A percentile compares a stretch with the other conserved stretches of the same genome.
Evolutionary conservation across 2,888 invertebrate genomes (phyloP).

Genomic region (Heliothis peltigera): DNA sequence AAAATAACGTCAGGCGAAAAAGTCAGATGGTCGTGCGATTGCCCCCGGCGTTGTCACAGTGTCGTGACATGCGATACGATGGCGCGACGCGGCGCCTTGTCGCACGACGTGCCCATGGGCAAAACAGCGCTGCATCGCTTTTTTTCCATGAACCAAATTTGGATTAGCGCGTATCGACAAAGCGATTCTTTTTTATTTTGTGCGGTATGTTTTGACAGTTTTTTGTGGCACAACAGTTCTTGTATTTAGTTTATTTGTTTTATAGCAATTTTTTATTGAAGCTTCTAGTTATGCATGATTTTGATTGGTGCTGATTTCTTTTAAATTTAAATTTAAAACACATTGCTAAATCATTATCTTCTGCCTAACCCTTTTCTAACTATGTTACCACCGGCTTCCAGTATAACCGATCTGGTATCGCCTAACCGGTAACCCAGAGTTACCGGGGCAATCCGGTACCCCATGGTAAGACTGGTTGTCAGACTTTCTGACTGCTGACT

Average conservation of each 20-base stretch:
- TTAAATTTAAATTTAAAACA: too few species aligned
- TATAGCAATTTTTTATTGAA: constrained; percentile 17
- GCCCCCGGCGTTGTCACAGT: constrained; percentile 49
- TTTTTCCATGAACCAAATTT: constrained; percentile 54
- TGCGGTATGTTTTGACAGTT: constrained; percentile 31
- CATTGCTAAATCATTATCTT: too few species aligned
- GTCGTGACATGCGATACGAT: constrained; percentile 54
- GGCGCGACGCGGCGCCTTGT: constrained; percentile 57
- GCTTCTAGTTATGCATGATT: not conserved
- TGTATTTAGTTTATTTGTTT: constrained; percentile 19
- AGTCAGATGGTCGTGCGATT: constrained; percentile 29
- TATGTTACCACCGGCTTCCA: too few species aligned
- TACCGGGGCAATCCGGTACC: too few species aligned
- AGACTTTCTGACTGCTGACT: too few species aligned
- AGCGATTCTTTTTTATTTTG: constrained; percentile 28
- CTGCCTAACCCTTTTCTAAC: too few species aligned
- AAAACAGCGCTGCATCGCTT: constrained; percentile 29
- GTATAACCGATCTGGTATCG: too few species aligned
- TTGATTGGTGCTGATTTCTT: not conserved
- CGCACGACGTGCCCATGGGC: constrained; percentile 38
- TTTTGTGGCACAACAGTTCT: constrained; percentile 34
- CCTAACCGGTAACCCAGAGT: too few species aligned
- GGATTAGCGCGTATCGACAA: constrained; percentile 56
- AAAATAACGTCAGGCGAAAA: constrained; percentile 58
- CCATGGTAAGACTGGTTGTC: too few species aligned